Base-by-base conservation (phyloP, 2,888 invertebrate species). In the Macrosiphum euphorbiae region DNA sequence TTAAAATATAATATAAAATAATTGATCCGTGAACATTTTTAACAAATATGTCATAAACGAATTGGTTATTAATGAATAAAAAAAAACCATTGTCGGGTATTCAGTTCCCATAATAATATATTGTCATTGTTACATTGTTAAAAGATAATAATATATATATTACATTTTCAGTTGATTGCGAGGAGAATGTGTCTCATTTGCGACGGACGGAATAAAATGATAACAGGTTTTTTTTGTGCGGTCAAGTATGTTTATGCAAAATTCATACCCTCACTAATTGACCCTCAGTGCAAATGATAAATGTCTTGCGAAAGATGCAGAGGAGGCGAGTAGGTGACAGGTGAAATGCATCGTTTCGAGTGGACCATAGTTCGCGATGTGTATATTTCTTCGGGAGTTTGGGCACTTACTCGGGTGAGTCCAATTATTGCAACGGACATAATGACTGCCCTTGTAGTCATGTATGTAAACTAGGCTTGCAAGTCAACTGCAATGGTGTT, bases 231-330 rank as follows among this genome's bases (percentile, higher is more conserved):
- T 85, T 92, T 89, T 93, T 47, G 55, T 85, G 52, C 8, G n/a
- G 61, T 88, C 44, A 58, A 84, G 92, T 89, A n/a, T 88, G 47
- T 93, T 89, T 58, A 93, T 93, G 92, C 85, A 93, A 93, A 93
- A 55, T 89, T 78, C 35, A 89, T 85, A n/a, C 84, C 55, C 47
- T 93, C 88, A n/a, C 92, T 93, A 93, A 93, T 93, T 89, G 84
- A 93, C 92, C 47, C 92, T 92, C 55, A 26, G 92, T n/a, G 89
- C 47, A 85, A 93, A 93, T 93, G 92, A 89, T 89, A 93, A 93
- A 93, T 89, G 84, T 84, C 28, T 28, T n/a, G 88, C 20, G 8
- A 78, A 35, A 78, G 35, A 52, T 35, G 47, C n/a, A 24, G 44
- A 89, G 84, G n/a, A 5, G 92, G 58, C 44, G 88, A 92, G 89